Evolutionary conservation across 2,888 invertebrate genomes (phyloP), one percentile per base, ranked within the genome.

Genomic region (Drosophila prolongata): DNA sequence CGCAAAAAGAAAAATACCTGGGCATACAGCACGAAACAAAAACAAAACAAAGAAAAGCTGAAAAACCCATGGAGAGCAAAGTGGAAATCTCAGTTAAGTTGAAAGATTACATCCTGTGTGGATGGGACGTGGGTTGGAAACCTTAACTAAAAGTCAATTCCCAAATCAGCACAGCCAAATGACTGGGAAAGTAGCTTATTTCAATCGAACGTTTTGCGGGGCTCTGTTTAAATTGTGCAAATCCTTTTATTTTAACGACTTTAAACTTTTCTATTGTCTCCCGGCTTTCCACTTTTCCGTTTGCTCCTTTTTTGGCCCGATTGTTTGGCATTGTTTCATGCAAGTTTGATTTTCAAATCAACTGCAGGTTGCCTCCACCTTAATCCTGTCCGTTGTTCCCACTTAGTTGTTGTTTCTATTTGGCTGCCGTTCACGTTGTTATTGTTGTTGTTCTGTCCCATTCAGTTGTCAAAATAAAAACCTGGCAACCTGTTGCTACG

Each of bases 321-420:
- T 77, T 81, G 81, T 62, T 79, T 85, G 74, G 47, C 70, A 73
- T 78, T 81, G 87, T 80, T 86, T 88, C 76, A 82, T 79, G 72
- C 82, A 85, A 84, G 78, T 87, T 76, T 86, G 83, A 86, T 88
- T 80, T 76, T 65, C 57, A 82, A 82, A 84, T 87, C 76, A 86
- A 78, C 86, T 79, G 78, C 78, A 80, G 67, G 73, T 50, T 52
- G 58, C 64, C 16, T 42, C 57, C 46, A 42, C 62, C 78, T 52
- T 75, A 68, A 74, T 61, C 67, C 73, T 19, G 47, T 55, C 46
- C 38, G 50, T n/a, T 56, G 66, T 50, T 35, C 42, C 68, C 43
- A 57, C 49, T 54, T 68, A 57, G 58, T 54, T 50, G 49, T 47
- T 64, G 24, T 43, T 42, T 34, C 10, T 30, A 38, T n/a, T n/a